Conservation (phyloP, 2,797 vertebrate genomes). For the Monodelphis domestica region DNA sequence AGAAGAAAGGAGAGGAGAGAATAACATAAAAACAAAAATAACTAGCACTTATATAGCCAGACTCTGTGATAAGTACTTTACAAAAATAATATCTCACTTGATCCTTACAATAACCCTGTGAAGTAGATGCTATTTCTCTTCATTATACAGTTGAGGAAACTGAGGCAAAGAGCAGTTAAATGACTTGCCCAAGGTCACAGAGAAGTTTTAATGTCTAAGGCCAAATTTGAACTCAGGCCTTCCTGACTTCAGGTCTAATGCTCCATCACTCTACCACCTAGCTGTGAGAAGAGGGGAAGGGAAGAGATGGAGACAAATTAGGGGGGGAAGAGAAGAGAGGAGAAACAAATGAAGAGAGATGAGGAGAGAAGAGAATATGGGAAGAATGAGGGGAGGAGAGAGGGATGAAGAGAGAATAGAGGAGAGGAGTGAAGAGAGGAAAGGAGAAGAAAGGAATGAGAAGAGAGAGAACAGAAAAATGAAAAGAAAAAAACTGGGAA, state of each 20-base stretch:
- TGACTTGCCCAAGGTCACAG: background rate
- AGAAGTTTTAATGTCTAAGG: background rate
- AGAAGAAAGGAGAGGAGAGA: background rate
- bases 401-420: too few species aligned
- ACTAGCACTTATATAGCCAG: background rate
- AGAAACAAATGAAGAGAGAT: too few species aligned
- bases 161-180: background rate
- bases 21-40: background rate
- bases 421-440: background rate
- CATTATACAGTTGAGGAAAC: background rate
- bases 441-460: too few species aligned
- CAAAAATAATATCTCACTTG: background rate
- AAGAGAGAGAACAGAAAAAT: background rate
- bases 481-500: background rate
- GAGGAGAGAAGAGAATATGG: background rate
- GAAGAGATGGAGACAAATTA: too few species aligned
- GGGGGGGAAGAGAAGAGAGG: background rate
- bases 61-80: background rate
- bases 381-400: background rate
- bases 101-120: background rate
- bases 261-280: background rate
- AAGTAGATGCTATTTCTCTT: background rate
- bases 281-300: background rate
- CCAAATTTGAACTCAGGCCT: background rate
- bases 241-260: background rate